Percentiles rank a stretch among this genome's conserved stretches.
phyloP scores from a whole-genome alignment of 2,888 invertebrate species.

The Ectropis crepuscularia region DNA sequence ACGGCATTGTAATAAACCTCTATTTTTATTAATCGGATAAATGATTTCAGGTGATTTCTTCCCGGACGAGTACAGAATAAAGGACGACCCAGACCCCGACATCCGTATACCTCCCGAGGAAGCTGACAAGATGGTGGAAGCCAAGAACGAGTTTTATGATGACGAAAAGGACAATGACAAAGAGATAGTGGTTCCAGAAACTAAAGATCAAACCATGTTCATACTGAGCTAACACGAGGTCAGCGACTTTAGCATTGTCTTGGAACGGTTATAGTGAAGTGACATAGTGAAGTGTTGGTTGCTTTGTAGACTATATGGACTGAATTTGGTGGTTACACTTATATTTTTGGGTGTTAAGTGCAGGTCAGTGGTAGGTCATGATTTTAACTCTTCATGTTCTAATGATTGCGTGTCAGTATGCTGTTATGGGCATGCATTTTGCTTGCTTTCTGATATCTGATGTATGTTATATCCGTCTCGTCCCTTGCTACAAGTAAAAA shows the following conservation, averaged over 20 bases:
- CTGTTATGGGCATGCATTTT: neutral
- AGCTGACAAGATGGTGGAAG: conserved; percentile 92
- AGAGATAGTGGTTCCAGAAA: conserved; percentile 75
- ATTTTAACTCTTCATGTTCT: too few species aligned
- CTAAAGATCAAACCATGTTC: conserved; percentile 58
- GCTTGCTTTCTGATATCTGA: too few species aligned
- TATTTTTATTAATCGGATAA: neutral
- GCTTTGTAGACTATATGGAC: neutral
- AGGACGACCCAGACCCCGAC: conserved; percentile 94
- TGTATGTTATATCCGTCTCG: too few species aligned
- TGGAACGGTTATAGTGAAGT: conserved; percentile 13
- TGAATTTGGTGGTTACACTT: neutral
- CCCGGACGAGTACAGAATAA: conserved; percentile 88
- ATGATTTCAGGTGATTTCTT: conserved; percentile 88
- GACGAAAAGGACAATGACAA: conserved; percentile 96
- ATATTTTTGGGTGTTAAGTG: neutral
- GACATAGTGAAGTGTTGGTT: neutral
- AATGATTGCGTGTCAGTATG: too few species aligned
- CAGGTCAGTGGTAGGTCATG: too few species aligned
- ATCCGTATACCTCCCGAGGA: conserved; percentile 91
- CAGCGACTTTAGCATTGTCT: conserved; percentile 15
- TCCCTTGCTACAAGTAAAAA: too few species aligned
- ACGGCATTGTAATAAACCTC: too few species aligned
- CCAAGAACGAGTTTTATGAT: conserved; percentile 95
- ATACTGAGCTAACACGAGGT: conserved; percentile 30